Evolutionary conservation across 2,797 vertebrate genomes (phyloP).

Genomic region (Euthynnus affinis): DNA sequence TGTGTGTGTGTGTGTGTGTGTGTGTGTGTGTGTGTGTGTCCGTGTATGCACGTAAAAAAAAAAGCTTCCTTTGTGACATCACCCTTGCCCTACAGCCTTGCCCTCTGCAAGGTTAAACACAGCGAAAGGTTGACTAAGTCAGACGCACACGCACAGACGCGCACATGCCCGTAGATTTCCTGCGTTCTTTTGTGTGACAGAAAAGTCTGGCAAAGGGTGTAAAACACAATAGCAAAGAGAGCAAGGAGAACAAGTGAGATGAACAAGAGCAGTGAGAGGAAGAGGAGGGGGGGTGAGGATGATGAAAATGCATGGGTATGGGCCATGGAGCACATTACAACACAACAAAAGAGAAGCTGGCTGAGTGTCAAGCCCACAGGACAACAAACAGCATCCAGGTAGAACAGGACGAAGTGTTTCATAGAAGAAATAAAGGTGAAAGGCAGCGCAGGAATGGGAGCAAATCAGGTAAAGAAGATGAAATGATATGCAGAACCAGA

Average conservation of each 20-base stretch:
- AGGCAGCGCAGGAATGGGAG: not conserved
- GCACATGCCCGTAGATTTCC: constrained; percentile 30
- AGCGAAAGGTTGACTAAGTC: constrained; percentile 63
- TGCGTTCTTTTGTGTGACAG: constrained; percentile 51
- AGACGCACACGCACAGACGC: constrained; percentile 29
- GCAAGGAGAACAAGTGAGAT: constrained; percentile 57
- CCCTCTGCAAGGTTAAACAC: constrained; percentile 74
- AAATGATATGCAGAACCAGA: constrained; percentile 22
- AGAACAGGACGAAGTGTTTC: constrained; percentile 12
- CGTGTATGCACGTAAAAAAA: constrained; percentile 37
- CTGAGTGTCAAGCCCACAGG: constrained; percentile 35
- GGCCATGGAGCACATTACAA: constrained; percentile 39
- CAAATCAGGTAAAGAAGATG: constrained; percentile 16
- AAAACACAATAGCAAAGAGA: constrained; percentile 58
- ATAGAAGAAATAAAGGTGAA: not conserved
- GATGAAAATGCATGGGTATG: constrained; percentile 70
- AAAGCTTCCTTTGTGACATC: constrained; percentile 76
- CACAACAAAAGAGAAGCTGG: constrained; percentile 43
- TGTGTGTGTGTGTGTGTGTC: constrained; percentile 57
- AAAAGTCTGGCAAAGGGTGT: constrained; percentile 56
- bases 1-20: constrained; percentile 76
- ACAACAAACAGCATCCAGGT: constrained; percentile 40
- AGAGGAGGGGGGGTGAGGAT: constrained; percentile 14
- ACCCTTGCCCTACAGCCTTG: constrained; percentile 67
- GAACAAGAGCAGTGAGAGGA: constrained; percentile 57